Conservation (phyloP, 2,888 invertebrate genomes). For the Helleia helle region DNA sequence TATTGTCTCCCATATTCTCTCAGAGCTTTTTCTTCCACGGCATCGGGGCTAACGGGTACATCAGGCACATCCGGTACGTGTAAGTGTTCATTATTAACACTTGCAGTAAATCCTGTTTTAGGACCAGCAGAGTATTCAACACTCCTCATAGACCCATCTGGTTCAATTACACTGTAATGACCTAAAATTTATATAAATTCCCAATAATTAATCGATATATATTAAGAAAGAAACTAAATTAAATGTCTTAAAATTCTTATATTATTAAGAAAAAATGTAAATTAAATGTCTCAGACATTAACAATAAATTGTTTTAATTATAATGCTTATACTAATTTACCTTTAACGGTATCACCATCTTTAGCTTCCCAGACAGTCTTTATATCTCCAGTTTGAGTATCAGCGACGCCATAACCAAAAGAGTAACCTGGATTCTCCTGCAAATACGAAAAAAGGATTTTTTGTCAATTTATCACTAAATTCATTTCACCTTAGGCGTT, state of each 20-base stretch:
- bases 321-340: conserved; percentile 25
- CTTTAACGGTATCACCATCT: conserved; percentile 75
- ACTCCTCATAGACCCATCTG: conserved; percentile 76
- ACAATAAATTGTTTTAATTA: background rate
- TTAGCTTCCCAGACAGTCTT: conserved; percentile 77
- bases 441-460: too few species aligned
- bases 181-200: too few species aligned
- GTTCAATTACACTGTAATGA: conserved; percentile 79
- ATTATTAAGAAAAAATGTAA: too few species aligned
- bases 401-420: conserved; percentile 77
- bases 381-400: conserved; percentile 73
- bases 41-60: conserved; percentile 18
- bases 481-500: too few species aligned
- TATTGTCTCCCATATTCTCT: conserved; percentile 51
- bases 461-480: too few species aligned
- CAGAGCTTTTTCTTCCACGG: conserved; percentile 44
- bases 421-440: conserved; percentile 74
- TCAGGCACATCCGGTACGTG: conserved; percentile 23
- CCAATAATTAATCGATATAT: too few species aligned
- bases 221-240: too few species aligned
- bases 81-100: conserved; percentile 71
- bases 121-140: conserved; percentile 77
- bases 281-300: too few species aligned
- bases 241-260: too few species aligned
- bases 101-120: conserved; percentile 71